These are phyloP conservation scores for Lophotis ruficrista DNA, from an alignment of 2,113 vertebrate genomes.

Conservation along the genomic window DNA sequence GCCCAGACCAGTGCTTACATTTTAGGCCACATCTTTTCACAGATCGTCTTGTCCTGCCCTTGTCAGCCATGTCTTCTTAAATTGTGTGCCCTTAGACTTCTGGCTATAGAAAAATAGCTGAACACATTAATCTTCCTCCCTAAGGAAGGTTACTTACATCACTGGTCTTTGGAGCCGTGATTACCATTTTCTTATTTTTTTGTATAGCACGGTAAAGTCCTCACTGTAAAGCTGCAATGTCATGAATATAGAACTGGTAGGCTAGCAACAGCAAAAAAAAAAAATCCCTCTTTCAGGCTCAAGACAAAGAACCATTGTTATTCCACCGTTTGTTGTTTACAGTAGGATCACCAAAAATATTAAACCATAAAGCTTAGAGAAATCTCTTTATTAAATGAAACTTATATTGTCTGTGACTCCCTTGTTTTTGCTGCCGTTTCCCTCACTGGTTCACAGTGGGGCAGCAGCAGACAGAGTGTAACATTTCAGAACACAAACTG, in stretches of 20 bases:
- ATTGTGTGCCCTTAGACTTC: neutral
- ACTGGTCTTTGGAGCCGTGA: neutral
- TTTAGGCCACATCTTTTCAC: neutral
- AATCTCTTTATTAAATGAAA: conserved; percentile 12
- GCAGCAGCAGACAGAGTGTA: neutral
- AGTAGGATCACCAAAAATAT: neutral
- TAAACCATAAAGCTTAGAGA: neutral
- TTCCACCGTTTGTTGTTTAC: neutral
- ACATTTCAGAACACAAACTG: conserved; percentile 40
- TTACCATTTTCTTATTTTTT: neutral
- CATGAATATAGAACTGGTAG: neutral
- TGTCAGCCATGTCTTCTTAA: neutral
- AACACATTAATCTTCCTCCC: neutral
- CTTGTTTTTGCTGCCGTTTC: neutral
- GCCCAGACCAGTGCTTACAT: neutral
- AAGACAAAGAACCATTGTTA: neutral
- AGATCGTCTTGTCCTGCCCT: neutral
- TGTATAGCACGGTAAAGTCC: neutral
- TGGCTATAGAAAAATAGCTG: neutral
- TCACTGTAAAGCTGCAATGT: neutral
- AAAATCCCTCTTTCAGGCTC: neutral
- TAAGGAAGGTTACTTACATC: neutral
- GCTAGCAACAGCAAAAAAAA: neutral
- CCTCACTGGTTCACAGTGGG: neutral
- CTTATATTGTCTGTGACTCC: neutral